Base-by-base conservation (phyloP, 2,113 vertebrate genomes). In the Cettia cetti region DNA sequence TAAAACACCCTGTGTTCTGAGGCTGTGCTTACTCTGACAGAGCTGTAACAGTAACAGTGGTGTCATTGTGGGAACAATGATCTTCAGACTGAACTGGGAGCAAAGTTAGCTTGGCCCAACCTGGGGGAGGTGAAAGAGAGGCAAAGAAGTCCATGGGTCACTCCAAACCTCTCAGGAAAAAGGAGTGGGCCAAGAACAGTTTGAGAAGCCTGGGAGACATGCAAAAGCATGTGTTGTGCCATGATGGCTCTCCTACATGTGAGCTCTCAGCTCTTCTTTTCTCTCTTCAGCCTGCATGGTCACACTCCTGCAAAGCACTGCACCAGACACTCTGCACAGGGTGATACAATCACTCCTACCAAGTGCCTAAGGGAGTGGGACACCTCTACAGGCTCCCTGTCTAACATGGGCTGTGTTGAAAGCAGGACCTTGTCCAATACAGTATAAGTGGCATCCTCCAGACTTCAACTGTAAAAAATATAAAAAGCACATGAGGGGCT, bases 171-270 rank as follows among this genome's bases (percentile, higher is more conserved):
- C 77, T 63, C 57, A 45, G 40, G 86, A 78, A n/a, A 23, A 59
- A 68, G 49, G 12, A 76, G 45, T 7, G 21, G 23, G 13, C n/a
- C 10, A 15, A 45, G 39, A 54, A 42, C 2, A 56, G 31, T n/a
- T 22, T 49, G 78, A 87, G 74, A 59, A 75, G 39, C 49, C n/a
- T 7, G 19, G 59, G 23, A 81, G 18, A 78, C 19, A 40, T n/a
- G 13, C 52, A 39, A 13, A 50, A 54, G 21, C 33, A 66, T 6
- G 11, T 49, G 10, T 40, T 64, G 35, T 40, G 60, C 42, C 9
- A 1, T 17, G 54, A 9, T 33, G 47, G 22, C 42, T 70, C 53
- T 60, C 15, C 60, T 77, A 11, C 50, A 30, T 0, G 2, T 6
- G 50, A 81, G 68, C n/a, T 83, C 72, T 59, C 22, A 60, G 22